These are phyloP conservation scores for Oreochromis aureus DNA, from an alignment of 2,113 vertebrate species.

Conservation along the genomic window DNA sequence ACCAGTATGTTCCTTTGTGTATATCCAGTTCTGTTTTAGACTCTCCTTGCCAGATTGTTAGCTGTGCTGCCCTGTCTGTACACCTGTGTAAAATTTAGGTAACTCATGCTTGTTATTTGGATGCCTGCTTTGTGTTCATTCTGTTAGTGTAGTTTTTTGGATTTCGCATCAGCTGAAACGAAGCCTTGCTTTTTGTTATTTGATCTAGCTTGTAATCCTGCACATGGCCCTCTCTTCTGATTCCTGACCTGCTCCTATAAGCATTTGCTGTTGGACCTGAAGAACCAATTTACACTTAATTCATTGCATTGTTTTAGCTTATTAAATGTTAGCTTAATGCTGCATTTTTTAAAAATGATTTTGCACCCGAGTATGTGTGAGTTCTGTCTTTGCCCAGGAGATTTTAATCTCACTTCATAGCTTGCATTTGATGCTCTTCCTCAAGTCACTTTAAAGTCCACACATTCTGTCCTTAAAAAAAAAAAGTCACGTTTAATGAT, in stretches of 20 bases:
- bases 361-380: background rate
- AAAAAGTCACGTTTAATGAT: background rate
- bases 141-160: background rate
- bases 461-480: background rate
- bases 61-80: background rate
- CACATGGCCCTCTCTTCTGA: background rate
- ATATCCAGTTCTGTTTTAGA: background rate
- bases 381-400: background rate
- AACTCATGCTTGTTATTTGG: background rate
- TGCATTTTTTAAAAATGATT: background rate
- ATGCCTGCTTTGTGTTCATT: background rate
- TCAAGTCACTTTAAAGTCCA: background rate
- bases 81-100: background rate
- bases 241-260: background rate
- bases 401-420: background rate
- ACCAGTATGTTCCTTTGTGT: background rate
- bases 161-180: fast-evolving
- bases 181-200: background rate
- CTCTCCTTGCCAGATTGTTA: background rate
- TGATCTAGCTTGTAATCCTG: background rate
- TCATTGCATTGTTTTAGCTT: background rate
- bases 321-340: background rate
- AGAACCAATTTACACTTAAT: background rate
- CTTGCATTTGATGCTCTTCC: background rate
- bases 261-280: background rate